Evolutionary conservation across 2,888 invertebrate genomes (phyloP).

Genomic region (Chrysolina americana): DNA sequence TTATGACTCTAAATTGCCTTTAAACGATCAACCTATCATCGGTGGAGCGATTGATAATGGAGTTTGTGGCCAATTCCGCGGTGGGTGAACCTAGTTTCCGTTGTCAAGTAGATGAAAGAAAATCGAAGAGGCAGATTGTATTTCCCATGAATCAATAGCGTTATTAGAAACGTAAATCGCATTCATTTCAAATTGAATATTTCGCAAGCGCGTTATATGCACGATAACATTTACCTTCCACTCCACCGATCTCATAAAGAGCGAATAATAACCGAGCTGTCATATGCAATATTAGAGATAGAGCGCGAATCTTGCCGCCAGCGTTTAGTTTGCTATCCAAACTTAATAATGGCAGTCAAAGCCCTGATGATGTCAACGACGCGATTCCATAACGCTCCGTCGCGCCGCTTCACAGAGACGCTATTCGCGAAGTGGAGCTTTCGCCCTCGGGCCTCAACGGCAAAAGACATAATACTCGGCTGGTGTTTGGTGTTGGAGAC

Average conservation of each 20-base stretch:
- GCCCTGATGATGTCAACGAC: conserved; percentile 45
- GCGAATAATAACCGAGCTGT: conserved; percentile 59
- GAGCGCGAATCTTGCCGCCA: conserved; percentile 56
- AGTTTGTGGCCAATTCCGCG: too few species aligned
- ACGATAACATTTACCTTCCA: conserved; percentile 48
- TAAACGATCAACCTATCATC: too few species aligned
- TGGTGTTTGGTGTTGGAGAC: conserved; percentile 24
- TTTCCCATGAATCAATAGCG: too few species aligned
- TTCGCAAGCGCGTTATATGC: conserved; percentile 10
- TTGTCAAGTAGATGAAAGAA: too few species aligned
- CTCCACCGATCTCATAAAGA: conserved; percentile 42
- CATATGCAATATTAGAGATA: conserved; percentile 61
- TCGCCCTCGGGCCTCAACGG: conserved; percentile 26
- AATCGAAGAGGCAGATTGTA: too few species aligned
- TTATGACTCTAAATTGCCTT: too few species aligned
- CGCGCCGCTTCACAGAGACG: conserved; percentile 47
- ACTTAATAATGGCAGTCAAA: conserved; percentile 68
- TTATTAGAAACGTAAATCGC: neutral
- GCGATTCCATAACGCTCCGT: conserved; percentile 48
- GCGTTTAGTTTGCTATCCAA: conserved; percentile 69
- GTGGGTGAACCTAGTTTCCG: too few species aligned
- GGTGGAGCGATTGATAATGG: too few species aligned
- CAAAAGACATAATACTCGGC: conserved; percentile 24
- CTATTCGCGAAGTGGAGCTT: conserved; percentile 35
- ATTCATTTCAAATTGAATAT: conserved; percentile 26